Percentiles rank a stretch among this genome's conserved stretches.
Conservation (phyloP, 1,140 invertebrate species). For the Trichonephila clavipes region DNA sequence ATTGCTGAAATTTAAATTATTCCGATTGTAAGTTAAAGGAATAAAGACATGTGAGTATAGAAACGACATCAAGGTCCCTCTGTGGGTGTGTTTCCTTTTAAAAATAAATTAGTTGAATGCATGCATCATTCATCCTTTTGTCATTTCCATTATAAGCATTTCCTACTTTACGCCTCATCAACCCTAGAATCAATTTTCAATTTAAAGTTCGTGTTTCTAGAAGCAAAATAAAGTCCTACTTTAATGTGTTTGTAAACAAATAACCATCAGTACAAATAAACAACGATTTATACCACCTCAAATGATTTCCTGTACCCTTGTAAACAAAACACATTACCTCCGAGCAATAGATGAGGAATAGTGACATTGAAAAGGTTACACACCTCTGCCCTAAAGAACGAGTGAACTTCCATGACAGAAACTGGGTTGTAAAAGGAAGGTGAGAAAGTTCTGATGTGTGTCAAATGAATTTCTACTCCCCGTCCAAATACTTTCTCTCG, state of each 20-base stretch:
- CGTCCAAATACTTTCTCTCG: background rate
- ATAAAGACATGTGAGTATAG: too few relatives aligned
- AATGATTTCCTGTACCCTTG: background rate
- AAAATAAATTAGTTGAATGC: too few relatives aligned
- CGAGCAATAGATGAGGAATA: background rate
- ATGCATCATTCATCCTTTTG: too few relatives aligned
- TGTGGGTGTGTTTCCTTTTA: too few relatives aligned
- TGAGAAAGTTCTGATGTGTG: conserved; percentile 17
- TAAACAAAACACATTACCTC: background rate
- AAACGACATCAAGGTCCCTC: too few relatives aligned
- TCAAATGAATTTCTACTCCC: background rate
- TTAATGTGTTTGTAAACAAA: conserved; percentile 7
- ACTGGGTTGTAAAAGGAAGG: background rate
- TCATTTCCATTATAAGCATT: too few relatives aligned
- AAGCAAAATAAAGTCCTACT: too few relatives aligned
- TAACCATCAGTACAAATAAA: background rate
- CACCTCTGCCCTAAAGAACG: background rate
- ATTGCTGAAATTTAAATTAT: too few relatives aligned
- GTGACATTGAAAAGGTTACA: conserved; percentile 14
- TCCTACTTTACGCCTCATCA: too few relatives aligned
- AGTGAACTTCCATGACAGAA: background rate
- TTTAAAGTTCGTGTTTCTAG: too few relatives aligned
- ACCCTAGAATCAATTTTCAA: too few relatives aligned
- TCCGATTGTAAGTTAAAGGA: too few relatives aligned
- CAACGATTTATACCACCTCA: background rate